phyloP scores from a whole-genome alignment of 1,140 invertebrate species.

The Scaptomyza montana region DNA sequence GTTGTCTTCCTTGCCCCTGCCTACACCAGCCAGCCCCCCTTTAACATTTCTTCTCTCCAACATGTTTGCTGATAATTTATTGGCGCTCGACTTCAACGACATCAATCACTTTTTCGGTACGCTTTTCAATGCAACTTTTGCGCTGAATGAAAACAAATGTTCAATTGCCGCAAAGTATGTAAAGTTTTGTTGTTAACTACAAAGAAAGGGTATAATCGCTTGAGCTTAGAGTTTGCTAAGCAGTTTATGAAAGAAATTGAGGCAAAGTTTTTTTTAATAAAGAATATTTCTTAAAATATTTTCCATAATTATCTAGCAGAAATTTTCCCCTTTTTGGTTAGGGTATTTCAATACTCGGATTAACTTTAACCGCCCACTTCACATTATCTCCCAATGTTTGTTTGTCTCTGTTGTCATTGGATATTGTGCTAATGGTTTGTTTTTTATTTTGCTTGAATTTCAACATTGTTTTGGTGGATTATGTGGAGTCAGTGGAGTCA shows the following conservation, averaged over 20 bases:
- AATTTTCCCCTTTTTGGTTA: not conserved
- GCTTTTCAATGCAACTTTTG: constrained; percentile 76
- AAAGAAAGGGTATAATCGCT: not conserved
- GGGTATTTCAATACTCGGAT: not conserved
- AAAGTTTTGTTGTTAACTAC: constrained; percentile 49
- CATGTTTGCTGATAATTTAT: constrained; percentile 69
- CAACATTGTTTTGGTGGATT: constrained; percentile 69
- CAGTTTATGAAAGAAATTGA: not conserved
- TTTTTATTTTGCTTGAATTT: constrained; percentile 56
- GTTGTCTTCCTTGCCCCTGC: not conserved
- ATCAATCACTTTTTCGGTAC: constrained; percentile 76
- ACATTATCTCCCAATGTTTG: constrained; percentile 1
- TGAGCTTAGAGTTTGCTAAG: not conserved
- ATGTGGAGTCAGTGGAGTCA: constrained; percentile 21
- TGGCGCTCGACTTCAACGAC: constrained; percentile 70
- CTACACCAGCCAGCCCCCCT: not conserved
- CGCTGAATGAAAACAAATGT: constrained; percentile 80
- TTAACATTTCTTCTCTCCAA: constrained; percentile 6
- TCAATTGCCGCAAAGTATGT: constrained; percentile 80
- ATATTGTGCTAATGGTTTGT: constrained; percentile 76
- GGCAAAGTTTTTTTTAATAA: too few relatives aligned
- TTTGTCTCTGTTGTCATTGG: constrained; percentile 41
- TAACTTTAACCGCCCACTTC: not conserved
- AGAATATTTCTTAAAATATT: too few relatives aligned
- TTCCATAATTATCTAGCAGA: too few relatives aligned